Evolutionary conservation across 2,113 vertebrate genomes (phyloP).

Genomic region (Leucosticte australis): DNA sequence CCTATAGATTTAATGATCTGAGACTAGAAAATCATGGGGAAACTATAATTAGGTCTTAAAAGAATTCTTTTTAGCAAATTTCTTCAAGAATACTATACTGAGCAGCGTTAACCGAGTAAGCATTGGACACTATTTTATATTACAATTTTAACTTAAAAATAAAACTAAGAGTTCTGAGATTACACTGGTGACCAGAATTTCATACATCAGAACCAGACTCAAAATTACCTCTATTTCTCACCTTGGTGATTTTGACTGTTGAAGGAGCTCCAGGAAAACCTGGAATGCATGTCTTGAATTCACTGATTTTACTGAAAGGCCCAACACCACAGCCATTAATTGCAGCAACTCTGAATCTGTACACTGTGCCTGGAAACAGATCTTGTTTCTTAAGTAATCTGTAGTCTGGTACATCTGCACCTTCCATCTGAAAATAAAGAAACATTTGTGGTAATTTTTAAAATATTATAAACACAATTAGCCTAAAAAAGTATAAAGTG

Average conservation of each 20-base stretch:
- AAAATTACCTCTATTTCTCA: constrained; percentile 46
- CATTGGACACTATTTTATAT: background rate
- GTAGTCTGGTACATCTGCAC: constrained; percentile 80
- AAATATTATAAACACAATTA: background rate
- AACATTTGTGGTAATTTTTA: background rate
- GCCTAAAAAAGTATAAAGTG: background rate
- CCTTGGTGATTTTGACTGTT: constrained; percentile 95
- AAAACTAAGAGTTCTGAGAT: background rate
- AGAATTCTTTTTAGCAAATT: background rate
- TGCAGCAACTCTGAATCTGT: constrained; percentile 92
- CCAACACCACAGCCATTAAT: constrained; percentile 90
- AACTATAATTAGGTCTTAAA: background rate
- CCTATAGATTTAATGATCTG: background rate
- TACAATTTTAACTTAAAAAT: background rate
- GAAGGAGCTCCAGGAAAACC: constrained; percentile 97
- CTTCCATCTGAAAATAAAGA: constrained; percentile 71
- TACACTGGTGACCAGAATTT: background rate
- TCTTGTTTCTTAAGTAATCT: constrained; percentile 84
- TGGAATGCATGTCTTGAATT: constrained; percentile 96
- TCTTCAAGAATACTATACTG: background rate
- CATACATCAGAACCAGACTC: background rate
- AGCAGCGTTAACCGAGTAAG: background rate
- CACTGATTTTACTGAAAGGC: constrained; percentile 89
- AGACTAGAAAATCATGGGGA: background rate
- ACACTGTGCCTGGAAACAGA: constrained; percentile 86